Conservation (phyloP, 2,113 vertebrate genomes). For the Psilopsiagon aymara region DNA sequence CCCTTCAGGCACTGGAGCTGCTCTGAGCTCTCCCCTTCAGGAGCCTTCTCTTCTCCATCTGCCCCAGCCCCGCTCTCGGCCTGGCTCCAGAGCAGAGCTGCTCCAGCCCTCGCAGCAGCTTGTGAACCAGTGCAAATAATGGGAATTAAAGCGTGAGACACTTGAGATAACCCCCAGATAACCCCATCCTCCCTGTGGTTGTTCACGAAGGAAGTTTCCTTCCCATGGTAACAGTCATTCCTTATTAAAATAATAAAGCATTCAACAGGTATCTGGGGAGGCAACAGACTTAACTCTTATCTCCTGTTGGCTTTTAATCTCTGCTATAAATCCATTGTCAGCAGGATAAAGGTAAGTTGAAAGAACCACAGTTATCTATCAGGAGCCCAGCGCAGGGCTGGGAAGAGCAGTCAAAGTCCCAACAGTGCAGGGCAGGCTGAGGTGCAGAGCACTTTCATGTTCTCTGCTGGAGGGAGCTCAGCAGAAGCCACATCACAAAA, state of each 20-base stretch:
- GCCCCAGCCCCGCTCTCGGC: too few relatives aligned
- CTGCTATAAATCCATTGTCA: background rate
- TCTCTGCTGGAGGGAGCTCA: background rate
- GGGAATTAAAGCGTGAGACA: background rate
- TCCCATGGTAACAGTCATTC: background rate
- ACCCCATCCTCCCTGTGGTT: too few relatives aligned
- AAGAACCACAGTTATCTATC: accelerated
- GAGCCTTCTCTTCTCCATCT: too few relatives aligned
- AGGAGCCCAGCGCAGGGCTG: background rate
- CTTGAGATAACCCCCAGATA: background rate
- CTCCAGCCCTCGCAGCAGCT: background rate
- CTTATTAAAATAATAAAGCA: background rate
- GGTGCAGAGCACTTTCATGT: background rate
- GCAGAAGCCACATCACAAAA: background rate
- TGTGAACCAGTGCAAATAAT: background rate
- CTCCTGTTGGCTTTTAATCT: background rate
- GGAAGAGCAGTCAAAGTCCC: background rate
- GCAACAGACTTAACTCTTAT: background rate
- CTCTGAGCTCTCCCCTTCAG: too few relatives aligned
- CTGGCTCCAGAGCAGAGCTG: too few relatives aligned
- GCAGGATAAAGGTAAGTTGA: background rate
- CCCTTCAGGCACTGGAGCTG: too few relatives aligned
- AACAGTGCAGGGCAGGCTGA: background rate
- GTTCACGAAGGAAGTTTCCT: background rate
- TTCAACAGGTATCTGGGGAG: background rate